phyloP scores from a whole-genome alignment of 2,888 invertebrate species.

The Ashinkailepas kermadecensis region DNA sequence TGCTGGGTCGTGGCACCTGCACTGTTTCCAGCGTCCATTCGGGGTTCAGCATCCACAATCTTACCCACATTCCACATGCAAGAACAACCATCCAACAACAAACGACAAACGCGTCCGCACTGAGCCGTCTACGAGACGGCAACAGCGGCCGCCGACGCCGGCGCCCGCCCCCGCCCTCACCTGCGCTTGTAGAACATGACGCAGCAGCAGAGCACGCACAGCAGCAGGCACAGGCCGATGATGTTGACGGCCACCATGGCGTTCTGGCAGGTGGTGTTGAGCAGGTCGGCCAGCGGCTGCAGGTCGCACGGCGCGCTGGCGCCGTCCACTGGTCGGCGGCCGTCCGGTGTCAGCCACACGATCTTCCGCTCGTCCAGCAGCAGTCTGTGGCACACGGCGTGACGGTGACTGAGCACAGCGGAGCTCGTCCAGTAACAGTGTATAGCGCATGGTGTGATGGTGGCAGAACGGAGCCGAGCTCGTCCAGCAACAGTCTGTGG shows the following conservation, averaged over 20 bases:
- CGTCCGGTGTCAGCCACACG: conserved; percentile 57
- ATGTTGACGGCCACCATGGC: conserved; percentile 61
- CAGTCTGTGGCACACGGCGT: conserved; percentile 38
- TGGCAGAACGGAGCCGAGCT: too few species aligned
- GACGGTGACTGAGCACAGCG: neutral
- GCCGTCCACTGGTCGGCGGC: conserved; percentile 60
- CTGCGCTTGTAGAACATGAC: conserved; percentile 57
- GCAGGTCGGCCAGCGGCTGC: conserved; percentile 55
- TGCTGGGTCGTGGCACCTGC: too few species aligned
- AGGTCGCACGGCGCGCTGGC: conserved; percentile 57
- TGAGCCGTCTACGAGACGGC: too few species aligned
- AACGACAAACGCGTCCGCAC: too few species aligned
- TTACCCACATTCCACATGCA: too few species aligned
- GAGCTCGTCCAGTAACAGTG: neutral
- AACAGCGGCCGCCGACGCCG: too few species aligned
- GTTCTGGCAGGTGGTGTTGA: conserved; percentile 63
- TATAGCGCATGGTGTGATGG: too few species aligned
- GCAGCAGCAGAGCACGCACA: conserved; percentile 51
- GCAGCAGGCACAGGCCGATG: conserved; percentile 51
- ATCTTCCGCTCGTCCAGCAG: conserved; percentile 51
- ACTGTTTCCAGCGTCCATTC: too few species aligned
- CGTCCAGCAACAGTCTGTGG: neutral
- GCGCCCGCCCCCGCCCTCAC: conserved; percentile 39
- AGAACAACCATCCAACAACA: too few species aligned
- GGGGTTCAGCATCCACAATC: too few species aligned